These are phyloP conservation scores for Globodera rostochiensis DNA, from an alignment of 1,140 invertebrate genomes.

Conservation along the genomic window DNA sequence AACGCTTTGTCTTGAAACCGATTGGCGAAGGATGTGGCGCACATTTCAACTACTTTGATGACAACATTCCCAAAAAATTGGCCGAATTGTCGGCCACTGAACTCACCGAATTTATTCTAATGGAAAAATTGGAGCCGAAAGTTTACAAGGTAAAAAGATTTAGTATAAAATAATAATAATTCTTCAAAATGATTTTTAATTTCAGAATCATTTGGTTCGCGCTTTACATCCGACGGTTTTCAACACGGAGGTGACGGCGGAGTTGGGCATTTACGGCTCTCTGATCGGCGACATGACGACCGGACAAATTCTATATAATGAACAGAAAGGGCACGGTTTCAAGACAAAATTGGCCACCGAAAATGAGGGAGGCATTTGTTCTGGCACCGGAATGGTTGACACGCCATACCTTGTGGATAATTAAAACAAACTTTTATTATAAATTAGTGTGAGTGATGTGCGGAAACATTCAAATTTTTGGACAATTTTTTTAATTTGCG, in stretches of 20 bases:
- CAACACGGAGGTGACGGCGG: background rate
- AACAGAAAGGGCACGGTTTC: background rate
- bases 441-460: no score
- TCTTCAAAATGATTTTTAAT: background rate
- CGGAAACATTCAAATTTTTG: no score
- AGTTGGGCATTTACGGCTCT: background rate
- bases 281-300: background rate
- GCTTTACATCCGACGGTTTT: background rate
- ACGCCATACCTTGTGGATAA: background rate
- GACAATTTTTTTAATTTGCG: no score
- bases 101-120: background rate
- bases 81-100: background rate
- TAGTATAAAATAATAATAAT: no score
- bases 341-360: background rate
- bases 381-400: background rate
- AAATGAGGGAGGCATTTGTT: background rate
- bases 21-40: background rate
- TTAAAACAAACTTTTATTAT: no score
- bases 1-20: background rate
- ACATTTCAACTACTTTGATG: background rate
- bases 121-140: background rate
- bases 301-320: background rate
- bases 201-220: background rate
- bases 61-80: background rate
- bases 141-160: background rate